Percentiles rank a stretch among this genome's conserved stretches.
phyloP scores from a whole-genome alignment of 2,888 invertebrate species.

The Plusia festucae region DNA sequence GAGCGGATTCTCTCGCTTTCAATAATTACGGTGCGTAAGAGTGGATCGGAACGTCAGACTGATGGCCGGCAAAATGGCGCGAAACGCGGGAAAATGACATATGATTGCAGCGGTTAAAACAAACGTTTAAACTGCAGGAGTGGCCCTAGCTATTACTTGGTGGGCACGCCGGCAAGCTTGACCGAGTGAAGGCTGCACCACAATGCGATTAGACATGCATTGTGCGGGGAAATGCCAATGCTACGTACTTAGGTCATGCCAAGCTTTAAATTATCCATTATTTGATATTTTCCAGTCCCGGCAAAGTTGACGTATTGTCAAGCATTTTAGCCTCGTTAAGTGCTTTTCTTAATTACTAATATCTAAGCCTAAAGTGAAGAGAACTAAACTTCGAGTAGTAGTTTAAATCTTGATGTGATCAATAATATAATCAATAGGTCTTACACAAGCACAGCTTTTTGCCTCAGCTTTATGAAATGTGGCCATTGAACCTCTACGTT shows the following conservation, averaged over 20 bases:
- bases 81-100: slow-evolving; percentile 81
- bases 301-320: no score
- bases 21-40: slow-evolving; percentile 73
- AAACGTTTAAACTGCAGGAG: slow-evolving; percentile 74
- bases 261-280: slow-evolving; percentile 23
- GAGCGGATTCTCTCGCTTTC: slow-evolving; percentile 68
- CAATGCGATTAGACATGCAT: slow-evolving; percentile 58
- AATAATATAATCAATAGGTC: background rate
- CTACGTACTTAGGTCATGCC: background rate
- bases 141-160: slow-evolving; percentile 63
- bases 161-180: slow-evolving; percentile 61
- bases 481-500: slow-evolving; percentile 19
- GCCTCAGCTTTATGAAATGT: background rate
- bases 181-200: slow-evolving; percentile 50
- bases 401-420: background rate
- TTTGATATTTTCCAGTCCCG: no score
- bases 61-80: slow-evolving; percentile 77
- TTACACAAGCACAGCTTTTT: background rate
- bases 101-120: slow-evolving; percentile 82
- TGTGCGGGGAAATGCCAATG: slow-evolving; percentile 31
- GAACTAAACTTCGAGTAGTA: background rate
- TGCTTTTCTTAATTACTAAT: background rate
- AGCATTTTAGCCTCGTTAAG: no score
- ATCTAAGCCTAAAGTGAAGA: background rate
- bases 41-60: slow-evolving; percentile 66